Evolutionary conservation across 2,888 invertebrate species (phyloP), one percentile per base, ranked within the genome.

Genomic region (Eupelmus urozonus): DNA sequence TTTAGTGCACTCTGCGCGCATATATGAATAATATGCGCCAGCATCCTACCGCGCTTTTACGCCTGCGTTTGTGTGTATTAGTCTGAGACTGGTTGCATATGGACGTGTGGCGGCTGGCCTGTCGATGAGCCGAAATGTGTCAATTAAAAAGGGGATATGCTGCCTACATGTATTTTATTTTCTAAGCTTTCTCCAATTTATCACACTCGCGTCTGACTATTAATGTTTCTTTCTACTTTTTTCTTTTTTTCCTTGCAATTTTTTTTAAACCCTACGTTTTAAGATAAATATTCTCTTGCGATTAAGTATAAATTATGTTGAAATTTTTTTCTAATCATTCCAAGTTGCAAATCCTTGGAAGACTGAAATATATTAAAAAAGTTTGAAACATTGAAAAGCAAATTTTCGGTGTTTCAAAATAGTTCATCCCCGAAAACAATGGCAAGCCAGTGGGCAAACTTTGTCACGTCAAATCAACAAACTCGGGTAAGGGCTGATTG

Each of bases 401-500:
- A n/a, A n/a, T n/a, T n/a, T n/a, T n/a, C n/a, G n/a, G n/a, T n/a
- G n/a, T n/a, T n/a, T n/a, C n/a, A n/a, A n/a, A n/a, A n/a, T n/a
- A n/a, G n/a, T n/a, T n/a, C n/a, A n/a, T n/a, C n/a, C n/a, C n/a
- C n/a, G n/a, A n/a, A n/a, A n/a, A n/a, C n/a, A n/a, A n/a, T n/a
- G n/a, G n/a, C n/a, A n/a, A n/a, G n/a, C n/a, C n/a, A n/a, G n/a
- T n/a, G n/a, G n/a, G n/a, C n/a, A n/a, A n/a, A 66, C 20, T 72
- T 67, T 40, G 62, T 67, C 49, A 42, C 57, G 16, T 79, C 67
- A 55, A 72, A 63, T 80, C 59, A 45, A 74, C 72, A 72, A 79
- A 74, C 82, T 80, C 77, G 80, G 78, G 84, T 85, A 87, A 87
- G 86, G 87, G 87, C 88, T 88, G 88, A 89, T 89, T 88, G 88